phyloP scores from a whole-genome alignment of 2,113 vertebrate species.

The Anarhynchus alexandrinus region DNA sequence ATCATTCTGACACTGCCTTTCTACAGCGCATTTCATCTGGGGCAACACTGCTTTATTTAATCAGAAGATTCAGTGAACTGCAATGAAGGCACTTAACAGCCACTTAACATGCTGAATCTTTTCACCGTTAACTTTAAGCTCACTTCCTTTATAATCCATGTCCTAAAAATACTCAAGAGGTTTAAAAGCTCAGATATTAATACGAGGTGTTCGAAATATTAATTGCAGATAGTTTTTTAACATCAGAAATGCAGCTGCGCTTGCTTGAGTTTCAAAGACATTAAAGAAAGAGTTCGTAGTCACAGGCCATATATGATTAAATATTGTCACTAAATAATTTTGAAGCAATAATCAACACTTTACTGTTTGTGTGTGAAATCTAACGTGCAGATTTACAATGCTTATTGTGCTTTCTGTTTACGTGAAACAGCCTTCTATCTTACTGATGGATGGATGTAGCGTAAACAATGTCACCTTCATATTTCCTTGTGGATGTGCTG shows the following conservation, averaged over 20 bases:
- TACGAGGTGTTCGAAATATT: background rate
- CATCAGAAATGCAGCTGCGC: background rate
- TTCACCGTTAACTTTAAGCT: background rate
- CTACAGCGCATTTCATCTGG: background rate
- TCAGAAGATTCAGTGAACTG: background rate
- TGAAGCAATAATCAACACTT: background rate
- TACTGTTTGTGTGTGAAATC: background rate
- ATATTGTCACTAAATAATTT: background rate
- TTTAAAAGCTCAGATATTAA: background rate
- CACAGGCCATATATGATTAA: background rate
- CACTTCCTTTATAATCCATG: background rate
- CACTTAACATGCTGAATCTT: background rate
- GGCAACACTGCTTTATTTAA: background rate
- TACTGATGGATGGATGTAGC: background rate
- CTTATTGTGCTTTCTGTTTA: background rate
- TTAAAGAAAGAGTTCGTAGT: background rate
- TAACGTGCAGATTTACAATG: background rate
- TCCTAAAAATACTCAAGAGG: background rate
- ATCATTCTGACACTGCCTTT: background rate
- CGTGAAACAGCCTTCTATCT: background rate
- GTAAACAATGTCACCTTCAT: constrained; percentile 13
- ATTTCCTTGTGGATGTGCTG: background rate
- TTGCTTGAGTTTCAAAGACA: background rate
- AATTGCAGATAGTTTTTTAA: background rate
- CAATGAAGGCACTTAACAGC: background rate